A percentile compares a stretch with the other conserved stretches of the same genome.
phyloP scores from a whole-genome alignment of 2,888 invertebrate species.

The Drosophila pseudotalamancana region DNA sequence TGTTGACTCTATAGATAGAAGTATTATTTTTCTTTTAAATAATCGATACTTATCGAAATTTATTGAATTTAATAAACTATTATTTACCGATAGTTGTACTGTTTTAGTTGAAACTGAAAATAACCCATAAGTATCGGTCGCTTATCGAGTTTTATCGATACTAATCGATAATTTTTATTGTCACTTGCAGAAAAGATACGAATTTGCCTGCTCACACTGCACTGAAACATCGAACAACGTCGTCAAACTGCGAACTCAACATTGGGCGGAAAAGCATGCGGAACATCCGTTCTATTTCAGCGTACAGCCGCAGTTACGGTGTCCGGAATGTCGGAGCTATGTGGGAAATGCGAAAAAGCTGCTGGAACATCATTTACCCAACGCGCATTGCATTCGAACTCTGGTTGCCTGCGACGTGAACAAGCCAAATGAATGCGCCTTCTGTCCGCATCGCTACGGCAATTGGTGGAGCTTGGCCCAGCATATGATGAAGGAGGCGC shows the following conservation, averaged over 20 bases:
- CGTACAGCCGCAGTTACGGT: conserved; percentile 65
- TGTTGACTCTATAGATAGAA: too few species aligned
- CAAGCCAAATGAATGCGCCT: conserved; percentile 62
- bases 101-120: too few species aligned
- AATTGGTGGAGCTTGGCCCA: conserved; percentile 32
- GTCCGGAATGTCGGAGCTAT: conserved; percentile 65
- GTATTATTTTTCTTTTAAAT: too few species aligned
- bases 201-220: conserved; percentile 75
- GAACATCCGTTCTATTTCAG: conserved; percentile 76
- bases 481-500: conserved; percentile 56
- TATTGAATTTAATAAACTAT: too few species aligned
- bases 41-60: too few species aligned
- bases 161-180: background rate
- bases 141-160: background rate
- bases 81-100: too few species aligned
- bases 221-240: conserved; percentile 49
- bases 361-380: conserved; percentile 56
- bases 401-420: conserved; percentile 78
- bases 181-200: conserved; percentile 19
- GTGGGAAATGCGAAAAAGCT: conserved; percentile 58
- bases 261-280: conserved; percentile 58
- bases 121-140: background rate
- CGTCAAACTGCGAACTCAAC: conserved; percentile 52
- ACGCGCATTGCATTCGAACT: conserved; percentile 73
- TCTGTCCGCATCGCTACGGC: conserved; percentile 59